phyloP scores from a whole-genome alignment of 2,113 vertebrate genomes.

The Xyrauchen texanus region DNA sequence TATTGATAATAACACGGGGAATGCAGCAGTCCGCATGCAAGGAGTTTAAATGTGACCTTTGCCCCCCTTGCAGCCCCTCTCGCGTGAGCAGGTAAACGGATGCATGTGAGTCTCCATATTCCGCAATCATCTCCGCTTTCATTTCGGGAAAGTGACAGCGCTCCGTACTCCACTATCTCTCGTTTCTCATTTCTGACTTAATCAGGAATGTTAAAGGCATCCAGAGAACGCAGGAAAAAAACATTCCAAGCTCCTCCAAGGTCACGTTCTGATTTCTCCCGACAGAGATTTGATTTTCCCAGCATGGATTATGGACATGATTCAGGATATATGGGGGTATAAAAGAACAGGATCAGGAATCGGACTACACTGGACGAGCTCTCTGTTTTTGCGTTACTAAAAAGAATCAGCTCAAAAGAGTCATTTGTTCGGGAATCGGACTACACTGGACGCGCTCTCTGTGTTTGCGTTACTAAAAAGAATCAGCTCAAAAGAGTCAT shows the following conservation, averaged over 20 bases:
- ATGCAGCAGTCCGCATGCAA: not conserved
- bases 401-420: too few species aligned
- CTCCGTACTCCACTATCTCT: constrained; percentile 48
- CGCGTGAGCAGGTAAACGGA: constrained; percentile 59
- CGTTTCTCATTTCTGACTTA: constrained; percentile 65
- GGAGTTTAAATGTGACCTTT: constrained; percentile 18
- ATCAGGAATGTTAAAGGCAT: constrained; percentile 68
- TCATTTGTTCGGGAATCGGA: too few species aligned
- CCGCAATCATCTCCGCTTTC: constrained; percentile 69
- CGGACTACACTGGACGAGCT: too few species aligned
- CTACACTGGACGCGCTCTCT: too few species aligned
- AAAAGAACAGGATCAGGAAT: too few species aligned
- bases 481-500: too few species aligned
- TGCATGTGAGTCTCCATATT: constrained; percentile 28
- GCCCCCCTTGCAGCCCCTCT: constrained; percentile 54
- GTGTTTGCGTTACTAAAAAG: too few species aligned
- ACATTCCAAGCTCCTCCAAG: constrained; percentile 64
- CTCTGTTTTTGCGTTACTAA: too few species aligned
- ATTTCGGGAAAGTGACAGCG: constrained; percentile 74
- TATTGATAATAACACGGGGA: too few species aligned
- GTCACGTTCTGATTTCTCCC: constrained; percentile 43
- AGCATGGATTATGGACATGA: constrained; percentile 62
- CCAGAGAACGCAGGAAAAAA: constrained; percentile 72
- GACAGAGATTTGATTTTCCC: constrained; percentile 59
- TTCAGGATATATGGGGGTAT: constrained; percentile 12